Base-by-base conservation (phyloP, 2,113 vertebrate species). In the Pteruthius melanotis region DNA sequence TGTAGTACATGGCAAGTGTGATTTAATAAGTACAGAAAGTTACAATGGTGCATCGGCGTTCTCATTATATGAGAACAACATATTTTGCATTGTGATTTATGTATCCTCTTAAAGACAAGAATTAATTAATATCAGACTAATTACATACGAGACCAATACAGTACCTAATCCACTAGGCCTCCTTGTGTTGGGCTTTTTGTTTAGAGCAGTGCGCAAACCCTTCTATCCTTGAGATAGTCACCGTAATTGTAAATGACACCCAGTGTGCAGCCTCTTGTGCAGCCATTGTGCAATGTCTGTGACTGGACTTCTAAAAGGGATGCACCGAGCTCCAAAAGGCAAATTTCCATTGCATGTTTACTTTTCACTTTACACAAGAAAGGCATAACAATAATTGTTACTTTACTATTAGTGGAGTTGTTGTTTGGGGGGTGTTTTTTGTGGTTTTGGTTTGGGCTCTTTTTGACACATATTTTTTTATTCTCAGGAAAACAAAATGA, bases 401-500 rank as follows among this genome's bases (percentile, higher is more conserved):
- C 37, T 78, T 81, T 54, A 40, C 20, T 74, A 6, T 76, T 82
- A 23, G 5, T 53, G 12, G 21, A 81, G 10, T 33, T 79, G 18
- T 1, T 13, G 26, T 37, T 37, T 72, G 10, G 37, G 28, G 4
- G 39, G 21, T 1, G 10, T 30, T 30, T 40, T 37, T 53, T 40
- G 5, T 54, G 6, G 3, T 39, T 56, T 47, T 66, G 4, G 2
- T 52, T 84, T 75, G 9, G 6, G 10, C 0, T 26, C 44, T 79
- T 68, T 87, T 83, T 94, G 20, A 83, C 27, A 21, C 9, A 15
- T 44, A 7, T 76, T 76, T 65, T 81, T 88, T 83, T 92, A 15
- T 97, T 80, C 89, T 96, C 95, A 99, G 99, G 97, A 91, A 93
- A 98, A 97, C 64, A 99, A 99, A 97, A 98, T 98, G 89, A 97